phyloP scores from a whole-genome alignment of 2,113 vertebrate genomes.

The Tychaedon coryphoeus region DNA sequence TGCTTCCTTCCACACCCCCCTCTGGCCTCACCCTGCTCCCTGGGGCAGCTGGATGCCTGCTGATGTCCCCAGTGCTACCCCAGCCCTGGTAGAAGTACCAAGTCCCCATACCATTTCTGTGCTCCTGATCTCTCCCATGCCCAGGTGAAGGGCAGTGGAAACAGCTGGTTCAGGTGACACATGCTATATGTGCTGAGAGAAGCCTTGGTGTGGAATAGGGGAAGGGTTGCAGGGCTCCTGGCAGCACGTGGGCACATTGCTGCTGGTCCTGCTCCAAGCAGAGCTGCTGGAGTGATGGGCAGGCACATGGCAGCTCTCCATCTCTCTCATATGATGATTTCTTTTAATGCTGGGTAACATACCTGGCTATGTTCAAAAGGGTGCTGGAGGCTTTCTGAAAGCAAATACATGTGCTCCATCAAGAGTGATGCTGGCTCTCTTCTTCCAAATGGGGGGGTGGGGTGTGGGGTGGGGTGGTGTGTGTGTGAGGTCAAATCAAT shows the following conservation, averaged over 20 bases:
- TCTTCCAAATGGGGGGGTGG: not conserved
- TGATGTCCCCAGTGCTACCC: not conserved
- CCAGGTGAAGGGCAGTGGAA: not conserved
- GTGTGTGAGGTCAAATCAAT: not conserved
- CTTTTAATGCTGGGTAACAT: not conserved
- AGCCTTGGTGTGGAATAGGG: accelerated
- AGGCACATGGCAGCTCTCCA: accelerated
- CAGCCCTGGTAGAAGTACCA: not conserved
- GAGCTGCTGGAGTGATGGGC: not conserved
- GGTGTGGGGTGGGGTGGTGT: too few species aligned
- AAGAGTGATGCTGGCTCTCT: not conserved
- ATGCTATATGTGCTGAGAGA: not conserved
- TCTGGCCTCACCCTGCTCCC: accelerated
- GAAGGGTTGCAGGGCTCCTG: not conserved
- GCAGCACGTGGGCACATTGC: not conserved
- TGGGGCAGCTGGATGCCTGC: accelerated
- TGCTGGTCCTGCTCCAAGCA: not conserved
- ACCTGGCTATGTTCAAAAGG: not conserved
- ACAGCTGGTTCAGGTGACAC: accelerated
- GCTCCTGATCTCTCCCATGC: accelerated
- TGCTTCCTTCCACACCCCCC: not conserved
- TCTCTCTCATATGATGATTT: not conserved
- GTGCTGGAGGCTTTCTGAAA: not conserved
- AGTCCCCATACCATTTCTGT: not conserved
- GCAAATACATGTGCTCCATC: not conserved